Conservation (phyloP, 1,140 invertebrate species). For the Drepana arcuata region DNA sequence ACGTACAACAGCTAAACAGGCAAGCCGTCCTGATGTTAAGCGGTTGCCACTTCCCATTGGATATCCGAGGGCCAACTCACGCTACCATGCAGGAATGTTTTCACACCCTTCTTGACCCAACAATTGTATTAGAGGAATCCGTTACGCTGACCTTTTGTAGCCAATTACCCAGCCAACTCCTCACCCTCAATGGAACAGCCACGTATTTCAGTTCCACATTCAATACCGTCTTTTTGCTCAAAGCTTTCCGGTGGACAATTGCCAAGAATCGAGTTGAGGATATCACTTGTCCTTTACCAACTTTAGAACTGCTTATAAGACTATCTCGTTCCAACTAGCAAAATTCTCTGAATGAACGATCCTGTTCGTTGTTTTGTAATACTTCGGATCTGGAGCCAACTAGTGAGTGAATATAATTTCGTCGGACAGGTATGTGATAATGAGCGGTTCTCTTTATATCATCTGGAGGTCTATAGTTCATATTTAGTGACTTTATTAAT, state of each 20-base stretch:
- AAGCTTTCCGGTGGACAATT: slow-evolving; percentile 65
- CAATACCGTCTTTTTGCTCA: slow-evolving; percentile 47
- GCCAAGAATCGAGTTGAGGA: slow-evolving; percentile 54
- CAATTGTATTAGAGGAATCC: too few relatives aligned
- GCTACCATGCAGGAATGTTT: too few relatives aligned
- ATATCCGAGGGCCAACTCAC: neutral
- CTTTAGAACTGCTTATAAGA: slow-evolving; percentile 16
- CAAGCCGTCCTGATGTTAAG: neutral
- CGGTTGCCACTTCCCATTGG: neutral
- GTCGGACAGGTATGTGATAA: slow-evolving; percentile 32
- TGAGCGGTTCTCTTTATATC: too few relatives aligned
- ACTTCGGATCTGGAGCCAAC: slow-evolving; percentile 45
- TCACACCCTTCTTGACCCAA: too few relatives aligned
- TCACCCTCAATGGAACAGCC: slow-evolving; percentile 41
- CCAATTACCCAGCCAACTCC: neutral
- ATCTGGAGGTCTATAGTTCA: too few relatives aligned
- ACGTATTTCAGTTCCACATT: slow-evolving; percentile 55
- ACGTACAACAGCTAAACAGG: too few relatives aligned
- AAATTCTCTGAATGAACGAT: slow-evolving; percentile 64
- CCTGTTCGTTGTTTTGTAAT: slow-evolving; percentile 57
- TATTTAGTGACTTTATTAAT: too few relatives aligned
- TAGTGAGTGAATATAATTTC: slow-evolving; percentile 58
- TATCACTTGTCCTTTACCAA: slow-evolving; percentile 20
- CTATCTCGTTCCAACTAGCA: slow-evolving; percentile 25
- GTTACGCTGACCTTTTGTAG: neutral